Percentiles rank a stretch among this genome's conserved stretches.
phyloP scores from a whole-genome alignment of 2,888 invertebrate species.

The Exocentrus adspersus region DNA sequence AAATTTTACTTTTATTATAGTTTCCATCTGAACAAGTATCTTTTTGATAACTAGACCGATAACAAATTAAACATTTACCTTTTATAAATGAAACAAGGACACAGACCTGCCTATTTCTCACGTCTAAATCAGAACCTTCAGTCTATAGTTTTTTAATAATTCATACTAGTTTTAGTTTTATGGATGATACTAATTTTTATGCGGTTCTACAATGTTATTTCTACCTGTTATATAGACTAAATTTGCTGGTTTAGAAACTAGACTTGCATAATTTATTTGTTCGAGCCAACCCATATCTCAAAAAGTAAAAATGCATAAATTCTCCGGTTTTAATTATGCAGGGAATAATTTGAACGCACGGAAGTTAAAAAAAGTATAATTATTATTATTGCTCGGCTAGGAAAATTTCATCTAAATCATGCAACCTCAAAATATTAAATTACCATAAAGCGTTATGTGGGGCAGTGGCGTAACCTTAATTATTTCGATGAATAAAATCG shows the following conservation, averaged over 20 bases:
- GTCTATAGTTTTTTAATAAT: no score
- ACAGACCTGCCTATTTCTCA: not conserved
- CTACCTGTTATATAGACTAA: conserved; percentile 6
- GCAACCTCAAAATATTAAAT: conserved; percentile 36
- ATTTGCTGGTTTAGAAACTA: conserved; percentile 6
- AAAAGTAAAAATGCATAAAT: conserved; percentile 53
- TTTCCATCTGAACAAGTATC: no score
- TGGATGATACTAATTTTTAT: no score
- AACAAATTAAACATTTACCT: conserved; percentile 4
- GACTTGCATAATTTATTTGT: conserved; percentile 49
- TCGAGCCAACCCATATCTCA: conserved; percentile 50
- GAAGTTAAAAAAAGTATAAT: conserved; percentile 55
- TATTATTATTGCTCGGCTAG: conserved; percentile 43
- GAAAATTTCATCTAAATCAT: conserved; percentile 36
- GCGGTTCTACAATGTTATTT: not conserved
- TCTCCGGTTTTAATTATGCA: conserved; percentile 59
- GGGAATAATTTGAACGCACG: conserved; percentile 55
- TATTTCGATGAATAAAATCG: not conserved
- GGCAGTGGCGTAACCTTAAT: not conserved
- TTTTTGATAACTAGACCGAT: not conserved
- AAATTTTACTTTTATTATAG: no score
- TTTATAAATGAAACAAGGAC: conserved; percentile 7
- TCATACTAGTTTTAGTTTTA: no score
- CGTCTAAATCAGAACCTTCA: not conserved
- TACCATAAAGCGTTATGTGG: conserved; percentile 28